These are phyloP conservation scores for Brachyptera putata DNA, from an alignment of 2,888 invertebrate species.

Conservation along the genomic window DNA sequence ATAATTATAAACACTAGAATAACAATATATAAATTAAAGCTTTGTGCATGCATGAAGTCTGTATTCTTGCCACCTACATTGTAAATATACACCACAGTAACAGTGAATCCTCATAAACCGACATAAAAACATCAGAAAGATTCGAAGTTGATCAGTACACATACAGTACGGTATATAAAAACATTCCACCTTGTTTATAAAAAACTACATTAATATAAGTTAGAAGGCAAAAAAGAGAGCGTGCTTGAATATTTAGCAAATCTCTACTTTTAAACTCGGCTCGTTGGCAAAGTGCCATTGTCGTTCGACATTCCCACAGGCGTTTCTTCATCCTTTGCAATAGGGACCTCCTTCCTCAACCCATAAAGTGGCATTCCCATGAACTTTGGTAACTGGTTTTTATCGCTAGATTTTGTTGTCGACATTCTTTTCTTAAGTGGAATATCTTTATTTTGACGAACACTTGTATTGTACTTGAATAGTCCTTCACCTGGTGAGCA, in stretches of 20 bases:
- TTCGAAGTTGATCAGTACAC: too few relatives aligned
- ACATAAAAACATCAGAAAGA: too few relatives aligned
- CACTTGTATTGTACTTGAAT: slow-evolving; percentile 67
- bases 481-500: slow-evolving; percentile 72
- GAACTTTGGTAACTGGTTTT: slow-evolving; percentile 60
- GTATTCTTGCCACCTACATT: too few relatives aligned
- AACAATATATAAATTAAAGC: too few relatives aligned
- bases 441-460: slow-evolving; percentile 40
- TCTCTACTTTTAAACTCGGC: slow-evolving; percentile 7
- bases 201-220: not conserved
- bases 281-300: slow-evolving; percentile 9
- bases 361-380: slow-evolving; percentile 76
- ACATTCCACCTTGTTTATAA: too few relatives aligned
- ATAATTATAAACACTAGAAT: too few relatives aligned
- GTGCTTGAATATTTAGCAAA: not conserved
- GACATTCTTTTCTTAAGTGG: slow-evolving; percentile 38
- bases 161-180: too few relatives aligned
- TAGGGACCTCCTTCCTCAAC: slow-evolving; percentile 34
- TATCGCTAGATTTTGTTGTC: slow-evolving; percentile 17
- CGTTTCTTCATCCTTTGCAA: not conserved
- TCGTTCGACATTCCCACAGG: slow-evolving; percentile 1
- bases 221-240: not conserved
- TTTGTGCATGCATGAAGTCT: too few relatives aligned
- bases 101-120: too few relatives aligned
- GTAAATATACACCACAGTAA: too few relatives aligned